Percentiles rank a stretch among this genome's conserved stretches.
These are phyloP conservation scores for Automeris io DNA, from an alignment of 2,888 invertebrate genomes.

Conservation along the genomic window DNA sequence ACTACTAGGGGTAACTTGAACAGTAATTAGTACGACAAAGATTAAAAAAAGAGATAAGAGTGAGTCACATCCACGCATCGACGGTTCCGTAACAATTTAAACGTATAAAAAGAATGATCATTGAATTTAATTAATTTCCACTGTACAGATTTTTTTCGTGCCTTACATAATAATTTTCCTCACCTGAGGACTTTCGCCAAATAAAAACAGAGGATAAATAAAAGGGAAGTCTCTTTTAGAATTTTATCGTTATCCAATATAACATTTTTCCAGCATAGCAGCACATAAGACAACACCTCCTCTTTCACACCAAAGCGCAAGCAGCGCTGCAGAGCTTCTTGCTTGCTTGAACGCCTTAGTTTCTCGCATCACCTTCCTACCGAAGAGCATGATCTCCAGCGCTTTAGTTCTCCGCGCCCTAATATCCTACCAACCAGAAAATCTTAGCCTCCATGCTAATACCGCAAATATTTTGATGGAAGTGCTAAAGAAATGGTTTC, in stretches of 20 bases:
- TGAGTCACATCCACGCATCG: too few relatives aligned
- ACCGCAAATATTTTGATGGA: conserved; percentile 39
- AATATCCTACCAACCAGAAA: conserved; percentile 53
- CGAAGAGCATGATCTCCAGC: conserved; percentile 43
- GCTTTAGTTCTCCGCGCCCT: conserved; percentile 56
- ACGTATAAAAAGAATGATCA: too few relatives aligned
- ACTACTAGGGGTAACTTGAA: too few relatives aligned
- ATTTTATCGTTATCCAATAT: background rate
- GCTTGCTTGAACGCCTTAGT: conserved; percentile 47
- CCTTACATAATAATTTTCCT: too few relatives aligned
- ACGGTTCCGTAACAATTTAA: too few relatives aligned
- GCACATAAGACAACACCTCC: conserved; percentile 42
- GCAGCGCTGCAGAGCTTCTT: conserved; percentile 56
- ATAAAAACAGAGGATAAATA: too few relatives aligned
- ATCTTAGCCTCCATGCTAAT: conserved; percentile 31
- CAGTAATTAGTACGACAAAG: too few relatives aligned
- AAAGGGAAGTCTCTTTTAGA: background rate
- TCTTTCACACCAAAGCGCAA: conserved; percentile 60
- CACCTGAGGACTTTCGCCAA: too few relatives aligned
- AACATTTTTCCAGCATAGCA: conserved; percentile 36
- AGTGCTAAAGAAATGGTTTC: conserved; percentile 50
- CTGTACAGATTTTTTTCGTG: too few relatives aligned
- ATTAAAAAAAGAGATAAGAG: too few relatives aligned
- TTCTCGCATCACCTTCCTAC: conserved; percentile 35
- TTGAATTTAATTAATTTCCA: too few relatives aligned